phyloP scores from a whole-genome alignment of 1,140 invertebrate genomes.

The Bombus balteatus region DNA sequence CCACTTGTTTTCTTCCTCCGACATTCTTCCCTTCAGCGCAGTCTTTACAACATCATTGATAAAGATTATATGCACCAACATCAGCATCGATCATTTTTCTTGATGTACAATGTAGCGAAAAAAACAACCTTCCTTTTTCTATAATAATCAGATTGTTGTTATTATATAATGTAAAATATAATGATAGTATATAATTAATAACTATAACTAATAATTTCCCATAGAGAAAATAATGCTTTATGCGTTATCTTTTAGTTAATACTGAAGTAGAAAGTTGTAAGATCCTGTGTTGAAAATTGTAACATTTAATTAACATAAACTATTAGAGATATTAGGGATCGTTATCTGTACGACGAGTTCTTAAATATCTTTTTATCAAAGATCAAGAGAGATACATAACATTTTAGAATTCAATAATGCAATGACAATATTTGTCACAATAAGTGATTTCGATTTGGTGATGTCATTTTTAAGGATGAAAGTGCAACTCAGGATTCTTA shows the following conservation, averaged over 20 bases:
- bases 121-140: no score
- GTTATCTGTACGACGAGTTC: background rate
- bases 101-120: no score
- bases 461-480: background rate
- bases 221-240: no score
- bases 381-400: background rate
- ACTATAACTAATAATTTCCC: no score
- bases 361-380: background rate
- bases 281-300: no score
- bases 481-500: background rate
- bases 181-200: no score
- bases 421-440: no score
- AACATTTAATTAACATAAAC: background rate
- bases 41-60: slow-evolving; percentile 23
- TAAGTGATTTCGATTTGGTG: background rate
- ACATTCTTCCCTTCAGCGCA: slow-evolving; percentile 22
- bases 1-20: slow-evolving; percentile 13
- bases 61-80: slow-evolving; percentile 19
- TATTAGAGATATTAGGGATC: background rate
- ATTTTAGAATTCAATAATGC: background rate
- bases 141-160: no score
- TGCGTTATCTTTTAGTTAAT: no score
- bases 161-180: no score
- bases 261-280: no score
- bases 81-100: no score